Evolutionary conservation across 2,113 vertebrate genomes (phyloP).

Genomic region (Alectura lathami): DNA sequence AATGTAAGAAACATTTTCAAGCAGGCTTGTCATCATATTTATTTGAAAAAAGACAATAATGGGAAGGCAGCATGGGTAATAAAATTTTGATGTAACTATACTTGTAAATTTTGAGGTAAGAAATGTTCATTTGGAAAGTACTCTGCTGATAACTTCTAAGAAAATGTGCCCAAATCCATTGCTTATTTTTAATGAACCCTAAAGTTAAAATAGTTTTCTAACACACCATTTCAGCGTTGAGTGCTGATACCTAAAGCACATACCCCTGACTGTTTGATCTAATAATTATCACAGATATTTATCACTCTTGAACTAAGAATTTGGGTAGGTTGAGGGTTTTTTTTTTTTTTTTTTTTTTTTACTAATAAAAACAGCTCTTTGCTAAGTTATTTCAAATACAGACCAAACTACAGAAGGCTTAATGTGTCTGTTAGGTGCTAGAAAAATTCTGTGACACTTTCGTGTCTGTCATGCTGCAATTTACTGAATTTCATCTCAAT

Average conservation of each 20-base stretch:
- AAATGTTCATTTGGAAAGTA: neutral
- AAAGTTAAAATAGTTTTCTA: neutral
- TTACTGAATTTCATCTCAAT: conserved; percentile 16
- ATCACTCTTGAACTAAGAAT: neutral
- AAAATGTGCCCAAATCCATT: neutral
- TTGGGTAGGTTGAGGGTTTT: neutral
- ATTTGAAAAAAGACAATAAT: neutral
- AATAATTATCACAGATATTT: neutral
- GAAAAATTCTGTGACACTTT: conserved; percentile 24
- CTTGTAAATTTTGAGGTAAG: neutral
- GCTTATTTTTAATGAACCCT: neutral
- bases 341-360: neutral
- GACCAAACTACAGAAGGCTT: neutral
- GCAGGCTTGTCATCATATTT: neutral
- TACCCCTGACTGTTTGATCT: neutral
- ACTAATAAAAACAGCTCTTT: neutral
- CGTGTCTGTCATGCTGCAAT: neutral
- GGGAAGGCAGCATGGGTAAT: neutral
- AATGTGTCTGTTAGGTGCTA: neutral
- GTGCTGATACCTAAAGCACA: neutral
- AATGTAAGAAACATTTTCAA: neutral
- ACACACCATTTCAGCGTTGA: neutral
- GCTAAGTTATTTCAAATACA: neutral
- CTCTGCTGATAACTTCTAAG: neutral
- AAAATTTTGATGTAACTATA: neutral